Evolutionary conservation across 2,888 invertebrate genomes (phyloP).

Genomic region (Watsonalla cultraria): DNA sequence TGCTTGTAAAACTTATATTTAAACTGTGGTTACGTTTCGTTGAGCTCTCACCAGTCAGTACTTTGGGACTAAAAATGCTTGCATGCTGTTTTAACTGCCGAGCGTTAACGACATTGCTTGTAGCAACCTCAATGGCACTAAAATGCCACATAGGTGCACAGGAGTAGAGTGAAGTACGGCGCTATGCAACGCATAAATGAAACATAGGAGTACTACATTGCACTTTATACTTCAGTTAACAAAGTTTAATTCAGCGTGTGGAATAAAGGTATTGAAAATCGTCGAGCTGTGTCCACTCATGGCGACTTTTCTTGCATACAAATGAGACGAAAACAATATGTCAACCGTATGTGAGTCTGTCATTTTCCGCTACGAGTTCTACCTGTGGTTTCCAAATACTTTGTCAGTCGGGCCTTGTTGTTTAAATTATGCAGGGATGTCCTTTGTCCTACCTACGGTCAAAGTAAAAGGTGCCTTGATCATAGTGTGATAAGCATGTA

Average conservation of each 20-base stretch:
- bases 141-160: no score
- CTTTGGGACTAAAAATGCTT: no score
- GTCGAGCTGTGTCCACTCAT: conserved; percentile 19
- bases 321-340: conserved; percentile 45
- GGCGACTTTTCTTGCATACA: conserved; percentile 40
- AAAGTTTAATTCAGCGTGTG: conserved; percentile 5
- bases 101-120: no score
- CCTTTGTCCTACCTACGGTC: not conserved
- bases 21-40: no score
- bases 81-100: no score
- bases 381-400: not conserved
- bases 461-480: no score
- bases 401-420: not conserved
- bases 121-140: no score
- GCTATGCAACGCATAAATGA: no score
- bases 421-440: not conserved
- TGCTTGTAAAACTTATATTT: no score
- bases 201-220: not conserved
- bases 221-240: not conserved
- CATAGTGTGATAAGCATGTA: no score
- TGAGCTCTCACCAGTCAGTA: no score
- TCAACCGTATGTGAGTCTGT: conserved; percentile 17
- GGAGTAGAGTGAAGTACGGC: no score
- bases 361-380: conserved; percentile 26
- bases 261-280: conserved; percentile 4